Percentiles rank a stretch among this genome's conserved stretches.
Conservation (phyloP, 2,113 vertebrate species). For the Muntiacus reevesi region DNA sequence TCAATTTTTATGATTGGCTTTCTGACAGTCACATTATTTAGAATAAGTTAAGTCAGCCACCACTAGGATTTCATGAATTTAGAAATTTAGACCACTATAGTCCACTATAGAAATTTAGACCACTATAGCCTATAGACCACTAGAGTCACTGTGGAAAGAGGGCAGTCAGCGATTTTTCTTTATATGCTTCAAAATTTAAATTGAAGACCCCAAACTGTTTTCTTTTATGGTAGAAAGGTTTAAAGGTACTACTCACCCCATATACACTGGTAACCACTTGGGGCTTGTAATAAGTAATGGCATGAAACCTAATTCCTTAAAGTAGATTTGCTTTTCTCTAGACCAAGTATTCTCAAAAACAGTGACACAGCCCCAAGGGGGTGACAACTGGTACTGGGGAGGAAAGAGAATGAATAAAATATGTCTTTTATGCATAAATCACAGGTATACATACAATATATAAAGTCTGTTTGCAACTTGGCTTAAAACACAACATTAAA, state of each 20-base stretch:
- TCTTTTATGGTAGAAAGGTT: not conserved
- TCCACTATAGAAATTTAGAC: not conserved
- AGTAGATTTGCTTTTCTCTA: slow-evolving; percentile 1
- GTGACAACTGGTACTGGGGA: not conserved
- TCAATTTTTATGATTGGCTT: not conserved
- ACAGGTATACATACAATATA: not conserved
- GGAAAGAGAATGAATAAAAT: not conserved
- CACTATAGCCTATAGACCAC: not conserved
- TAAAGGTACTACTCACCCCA: not conserved
- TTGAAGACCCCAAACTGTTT: not conserved
- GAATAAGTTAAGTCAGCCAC: not conserved
- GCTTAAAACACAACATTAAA: not conserved
- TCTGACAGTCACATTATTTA: not conserved
- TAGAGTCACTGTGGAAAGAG: not conserved
- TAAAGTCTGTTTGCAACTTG: not conserved
- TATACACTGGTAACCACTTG: not conserved
- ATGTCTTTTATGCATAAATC: not conserved
- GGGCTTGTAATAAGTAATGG: not conserved
- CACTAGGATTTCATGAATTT: not conserved
- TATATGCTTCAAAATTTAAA: not conserved
- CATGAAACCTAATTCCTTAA: slow-evolving; percentile 4
- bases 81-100: not conserved
- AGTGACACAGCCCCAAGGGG: not conserved
- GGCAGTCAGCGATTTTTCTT: not conserved
- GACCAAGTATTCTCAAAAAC: not conserved